phyloP scores from a whole-genome alignment of 2,888 invertebrate species.

The Campoletis raptor region DNA sequence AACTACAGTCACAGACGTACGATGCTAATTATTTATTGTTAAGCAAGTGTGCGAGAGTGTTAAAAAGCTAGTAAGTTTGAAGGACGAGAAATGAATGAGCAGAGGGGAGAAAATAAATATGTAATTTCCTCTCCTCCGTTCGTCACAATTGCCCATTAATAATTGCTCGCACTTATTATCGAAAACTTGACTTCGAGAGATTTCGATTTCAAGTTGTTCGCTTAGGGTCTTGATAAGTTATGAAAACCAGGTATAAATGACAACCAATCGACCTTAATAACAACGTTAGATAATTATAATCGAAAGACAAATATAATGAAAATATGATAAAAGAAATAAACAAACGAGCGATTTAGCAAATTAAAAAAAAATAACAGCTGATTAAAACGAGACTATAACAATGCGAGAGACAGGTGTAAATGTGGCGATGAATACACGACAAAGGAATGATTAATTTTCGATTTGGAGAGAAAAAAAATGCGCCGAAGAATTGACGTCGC shows the following conservation, averaged over 20 bases:
- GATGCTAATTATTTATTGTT: constrained; percentile 61
- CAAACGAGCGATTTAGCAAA: constrained; percentile 36
- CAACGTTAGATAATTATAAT: constrained; percentile 64
- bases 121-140: constrained; percentile 31
- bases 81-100: constrained; percentile 58
- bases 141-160: constrained; percentile 11
- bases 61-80: constrained; percentile 38
- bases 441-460: constrained; percentile 25
- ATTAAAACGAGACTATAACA: constrained; percentile 42
- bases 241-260: constrained; percentile 29
- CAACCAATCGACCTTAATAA: constrained; percentile 65
- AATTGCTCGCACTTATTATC: constrained; percentile 34
- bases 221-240: constrained; percentile 34
- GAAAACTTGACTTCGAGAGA: constrained; percentile 22
- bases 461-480: constrained; percentile 53
- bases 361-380: constrained; percentile 29
- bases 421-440: constrained; percentile 35
- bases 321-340: constrained; percentile 18
- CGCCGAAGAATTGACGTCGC: constrained; percentile 77
- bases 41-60: constrained; percentile 58
- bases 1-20: constrained; percentile 69
- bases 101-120: constrained; percentile 42
- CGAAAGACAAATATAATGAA: constrained; percentile 37
- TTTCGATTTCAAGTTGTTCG: constrained; percentile 16
- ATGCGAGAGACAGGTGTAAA: constrained; percentile 46